Evolutionary conservation across 2,113 vertebrate species (phyloP), one percentile per base, ranked within the genome.

Genomic region (Caranx melampygus): DNA sequence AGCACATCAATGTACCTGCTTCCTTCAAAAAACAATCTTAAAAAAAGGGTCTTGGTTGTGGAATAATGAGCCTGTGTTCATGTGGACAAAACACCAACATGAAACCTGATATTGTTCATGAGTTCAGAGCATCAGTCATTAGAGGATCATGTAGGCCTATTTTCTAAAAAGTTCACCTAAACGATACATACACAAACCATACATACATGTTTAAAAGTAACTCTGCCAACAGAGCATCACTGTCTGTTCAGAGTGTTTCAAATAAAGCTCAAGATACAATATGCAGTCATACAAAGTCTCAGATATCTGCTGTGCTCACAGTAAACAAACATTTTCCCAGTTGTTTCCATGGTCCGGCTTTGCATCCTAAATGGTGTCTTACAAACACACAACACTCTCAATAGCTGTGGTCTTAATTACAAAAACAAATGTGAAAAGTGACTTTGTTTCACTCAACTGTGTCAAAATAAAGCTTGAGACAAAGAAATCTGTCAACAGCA

Each of bases 371-470:
- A 33, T 10, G 0, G 6, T 42, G 34, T 20, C 15, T 45, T 15
- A 7, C 6, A 11, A 5, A 51, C 51, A 54, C 9, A 21, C 20
- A n/a, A 54, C n/a, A 54, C n/a, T 34, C 42, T 64, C 49, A 26
- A 9, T 49, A 58, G 57, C 70, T 69, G 26, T 20, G 13, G 52
- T 70, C 26, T 76, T 15, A 60, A 49, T 20, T 21, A n/a, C 15
- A 67, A 42, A 71, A 52, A 70, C 8, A 73, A 61, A 52, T 8
- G 1, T 8, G 37, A 68, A 72, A 65, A 16, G 37, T 42, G 54
- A 37, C 47, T 42, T 78, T 71, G 47, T 57, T 57, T 71, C 15
- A 63, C 33, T 55, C 21, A 47, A 31, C 66, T 40, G 60, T 47
- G 2, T 16, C 33, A 58, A 44, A 64, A 11, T 7, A 18, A 1